A percentile compares a stretch with the other conserved stretches of the same genome.
These are phyloP conservation scores for Meandrusa payeni DNA, from an alignment of 2,888 invertebrate genomes.

Conservation along the genomic window DNA sequence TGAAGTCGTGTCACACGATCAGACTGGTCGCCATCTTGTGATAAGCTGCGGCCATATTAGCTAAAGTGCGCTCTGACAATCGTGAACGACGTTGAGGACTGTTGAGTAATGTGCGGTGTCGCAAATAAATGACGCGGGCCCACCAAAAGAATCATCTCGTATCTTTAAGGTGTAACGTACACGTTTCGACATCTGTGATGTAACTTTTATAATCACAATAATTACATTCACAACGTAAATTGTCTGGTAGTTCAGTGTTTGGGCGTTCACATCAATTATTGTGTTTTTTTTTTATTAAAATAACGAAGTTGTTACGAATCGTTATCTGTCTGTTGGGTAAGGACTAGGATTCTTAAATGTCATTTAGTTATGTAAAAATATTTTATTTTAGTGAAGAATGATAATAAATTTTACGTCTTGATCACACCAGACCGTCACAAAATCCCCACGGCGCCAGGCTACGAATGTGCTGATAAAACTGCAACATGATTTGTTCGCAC, in stretches of 20 bases:
- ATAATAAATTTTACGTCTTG: neutral
- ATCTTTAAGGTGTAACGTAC: constrained; percentile 6
- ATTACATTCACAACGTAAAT: too few relatives aligned
- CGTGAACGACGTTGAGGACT: constrained; percentile 24
- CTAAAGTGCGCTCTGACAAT: constrained; percentile 32
- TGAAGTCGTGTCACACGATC: constrained; percentile 46
- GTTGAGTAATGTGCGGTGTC: constrained; percentile 38
- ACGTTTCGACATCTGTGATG: neutral
- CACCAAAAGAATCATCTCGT: constrained; percentile 2
- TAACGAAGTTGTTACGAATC: too few relatives aligned
- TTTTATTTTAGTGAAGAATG: too few relatives aligned
- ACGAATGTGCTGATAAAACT: constrained; percentile 61
- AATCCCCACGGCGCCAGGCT: constrained; percentile 40
- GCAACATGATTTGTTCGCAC: constrained; percentile 66
- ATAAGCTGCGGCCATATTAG: constrained; percentile 59
- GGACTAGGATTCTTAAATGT: too few relatives aligned
- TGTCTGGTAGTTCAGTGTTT: too few relatives aligned
- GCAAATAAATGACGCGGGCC: constrained; percentile 34
- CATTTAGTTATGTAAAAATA: too few relatives aligned
- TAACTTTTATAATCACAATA: neutral
- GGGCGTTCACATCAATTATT: too few relatives aligned
- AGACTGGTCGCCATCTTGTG: constrained; percentile 43
- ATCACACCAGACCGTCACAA: constrained; percentile 1
- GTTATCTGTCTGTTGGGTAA: too few relatives aligned
- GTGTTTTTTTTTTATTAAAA: too few relatives aligned